Evolutionary conservation across 2,888 invertebrate genomes (phyloP).

Genomic region (Cyclophora punctaria): DNA sequence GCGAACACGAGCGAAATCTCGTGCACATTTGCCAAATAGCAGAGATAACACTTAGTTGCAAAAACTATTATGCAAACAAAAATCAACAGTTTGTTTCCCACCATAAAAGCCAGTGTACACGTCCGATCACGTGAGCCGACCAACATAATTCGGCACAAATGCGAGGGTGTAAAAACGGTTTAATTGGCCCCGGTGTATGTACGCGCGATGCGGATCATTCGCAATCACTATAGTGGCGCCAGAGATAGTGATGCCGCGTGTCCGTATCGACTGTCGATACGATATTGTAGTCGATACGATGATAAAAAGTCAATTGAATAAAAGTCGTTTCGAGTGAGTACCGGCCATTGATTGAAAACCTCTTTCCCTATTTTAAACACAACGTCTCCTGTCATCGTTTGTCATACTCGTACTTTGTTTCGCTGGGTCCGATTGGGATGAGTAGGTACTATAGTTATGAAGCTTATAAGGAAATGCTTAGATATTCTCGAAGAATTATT

Average conservation of each 20-base stretch:
- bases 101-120: constrained; percentile 14
- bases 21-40: too few relatives aligned
- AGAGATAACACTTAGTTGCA: constrained; percentile 22
- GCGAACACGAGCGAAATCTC: too few relatives aligned
- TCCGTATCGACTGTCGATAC: constrained; percentile 10
- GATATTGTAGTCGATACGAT: not conserved
- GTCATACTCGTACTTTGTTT: too few relatives aligned
- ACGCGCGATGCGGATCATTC: constrained; percentile 54
- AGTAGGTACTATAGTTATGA: too few relatives aligned
- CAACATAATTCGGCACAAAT: constrained; percentile 54
- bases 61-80: constrained; percentile 24
- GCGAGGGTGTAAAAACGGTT: constrained; percentile 67
- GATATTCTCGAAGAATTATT: too few relatives aligned
- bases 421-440: too few relatives aligned
- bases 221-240: constrained; percentile 52
- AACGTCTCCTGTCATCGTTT: too few relatives aligned
- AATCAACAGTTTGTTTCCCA: constrained; percentile 21
- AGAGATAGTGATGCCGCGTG: constrained; percentile 43
- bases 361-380: too few relatives aligned
- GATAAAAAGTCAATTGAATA: too few relatives aligned
- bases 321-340: too few relatives aligned
- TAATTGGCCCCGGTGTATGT: constrained; percentile 52
- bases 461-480: too few relatives aligned
- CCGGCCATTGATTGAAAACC: too few relatives aligned
- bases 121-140: constrained; percentile 28